A percentile compares a stretch with the other conserved stretches of the same genome.
Conservation (phyloP, 1,140 invertebrate genomes). For the Cyphomyrmex costatus region DNA sequence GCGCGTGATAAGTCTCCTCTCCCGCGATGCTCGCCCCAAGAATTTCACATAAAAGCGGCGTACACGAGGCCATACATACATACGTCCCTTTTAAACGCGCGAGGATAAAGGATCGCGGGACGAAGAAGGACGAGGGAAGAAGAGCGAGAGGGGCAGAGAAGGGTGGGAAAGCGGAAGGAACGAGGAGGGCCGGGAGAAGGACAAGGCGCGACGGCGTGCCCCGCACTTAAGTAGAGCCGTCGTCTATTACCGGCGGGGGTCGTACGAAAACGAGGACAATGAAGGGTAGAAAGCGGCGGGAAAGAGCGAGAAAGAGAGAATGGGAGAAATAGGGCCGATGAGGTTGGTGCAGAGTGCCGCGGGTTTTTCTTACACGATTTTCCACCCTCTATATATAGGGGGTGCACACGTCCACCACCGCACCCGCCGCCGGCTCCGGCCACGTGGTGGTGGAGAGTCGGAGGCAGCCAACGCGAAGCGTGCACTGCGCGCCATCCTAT, state of each 20-base stretch:
- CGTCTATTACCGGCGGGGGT: constrained; percentile 57
- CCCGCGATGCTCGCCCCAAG: constrained; percentile 43
- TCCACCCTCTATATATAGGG: constrained; percentile 72
- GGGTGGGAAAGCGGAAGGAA: not conserved
- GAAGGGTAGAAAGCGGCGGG: not conserved
- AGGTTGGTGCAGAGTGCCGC: constrained; percentile 71
- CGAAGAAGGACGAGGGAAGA: not conserved
- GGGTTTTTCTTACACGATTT: constrained; percentile 80
- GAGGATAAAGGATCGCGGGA: constrained; percentile 62
- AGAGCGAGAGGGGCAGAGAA: not conserved
- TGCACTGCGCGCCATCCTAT: constrained; percentile 78
- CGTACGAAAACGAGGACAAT: not conserved
- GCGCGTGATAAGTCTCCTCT: constrained; percentile 59
- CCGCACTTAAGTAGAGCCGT: constrained; percentile 72
- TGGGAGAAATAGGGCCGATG: constrained; percentile 34
- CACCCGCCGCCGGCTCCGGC: constrained; percentile 47
- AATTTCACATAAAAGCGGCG: constrained; percentile 58
- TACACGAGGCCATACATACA: constrained; percentile 63
- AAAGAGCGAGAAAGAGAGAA: constrained; percentile 41
- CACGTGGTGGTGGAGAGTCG: constrained; percentile 78
- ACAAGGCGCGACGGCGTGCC: constrained; percentile 30
- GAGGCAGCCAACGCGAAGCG: constrained; percentile 81
- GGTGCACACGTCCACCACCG: constrained; percentile 62
- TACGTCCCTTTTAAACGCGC: constrained; percentile 63
- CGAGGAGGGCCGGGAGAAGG: constrained; percentile 23